Base-by-base conservation (phyloP, 2,888 invertebrate genomes). In the Ernsta delagoae region DNA sequence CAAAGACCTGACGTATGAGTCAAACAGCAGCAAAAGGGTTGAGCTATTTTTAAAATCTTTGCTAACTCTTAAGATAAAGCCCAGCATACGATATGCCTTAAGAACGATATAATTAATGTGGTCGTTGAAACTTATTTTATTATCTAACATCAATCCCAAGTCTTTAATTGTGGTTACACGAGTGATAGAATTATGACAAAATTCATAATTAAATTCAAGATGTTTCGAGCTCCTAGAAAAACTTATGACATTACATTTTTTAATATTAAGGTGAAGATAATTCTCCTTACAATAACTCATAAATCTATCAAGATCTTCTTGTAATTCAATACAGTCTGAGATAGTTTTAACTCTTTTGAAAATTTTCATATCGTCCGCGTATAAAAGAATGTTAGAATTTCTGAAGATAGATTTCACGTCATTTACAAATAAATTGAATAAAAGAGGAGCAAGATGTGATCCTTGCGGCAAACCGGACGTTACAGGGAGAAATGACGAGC, bases 301-400 rank as follows among this genome's bases (percentile, higher is more conserved):
- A 11, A 43, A 43, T 11, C 43, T 43, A 11, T 43, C 11, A 11
- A 43, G 43, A 43, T 43, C 43, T 43, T 43, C 2, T 4, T 43
- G 43, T 45, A 45, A n/a, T 45, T 45, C 45, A 0, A 45, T 45
- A 45, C 45, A 45, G 4, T 45, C n/a, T 45, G 45, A 45, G n/a
- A 45, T n/a, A n/a, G 45, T n/a, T 45, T 45, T 45, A 45, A 45
- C n/a, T 45, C n/a, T 45, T 45, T 45, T 45, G 45, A n/a, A n/a
- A 4, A 45, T 45, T 45, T 45, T 45, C 45, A 45, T n/a, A 5
- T 45, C 45, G n/a, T 45, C 45, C 4, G 45, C 45, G 7, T n/a
- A 45, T 45, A 45, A 45, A n/a, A n/a, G n/a, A n/a, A n/a, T n/a
- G n/a, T n/a, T n/a, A n/a, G n/a, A n/a, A n/a, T 45, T 45, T 45